Percentiles rank a stretch among this genome's conserved stretches.
phyloP scores from a whole-genome alignment of 1,140 invertebrate genomes.

The Zaprionus kolodkinae region DNA sequence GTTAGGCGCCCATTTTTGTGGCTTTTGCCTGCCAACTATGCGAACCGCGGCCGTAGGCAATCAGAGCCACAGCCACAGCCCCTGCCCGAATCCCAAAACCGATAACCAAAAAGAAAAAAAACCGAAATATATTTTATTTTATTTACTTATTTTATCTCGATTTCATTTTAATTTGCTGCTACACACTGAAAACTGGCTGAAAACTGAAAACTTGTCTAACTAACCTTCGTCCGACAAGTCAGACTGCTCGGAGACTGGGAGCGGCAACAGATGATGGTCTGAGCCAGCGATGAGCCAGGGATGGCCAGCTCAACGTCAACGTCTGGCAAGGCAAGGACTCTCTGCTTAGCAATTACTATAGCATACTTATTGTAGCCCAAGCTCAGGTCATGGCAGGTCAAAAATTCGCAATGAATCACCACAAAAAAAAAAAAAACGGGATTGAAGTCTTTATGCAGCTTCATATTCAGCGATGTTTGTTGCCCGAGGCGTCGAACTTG shows the following conservation, averaged over 20 bases:
- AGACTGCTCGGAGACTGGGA: conserved; percentile 29
- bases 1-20: conserved; percentile 63
- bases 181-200: conserved; percentile 31
- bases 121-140: conserved; percentile 41
- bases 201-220: conserved; percentile 60
- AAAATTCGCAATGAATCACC: neutral
- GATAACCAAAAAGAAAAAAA: neutral
- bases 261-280: conserved; percentile 1
- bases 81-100: conserved; percentile 41
- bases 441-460: neutral
- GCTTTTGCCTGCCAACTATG: conserved; percentile 19
- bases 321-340: neutral
- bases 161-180: conserved; percentile 62
- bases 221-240: conserved; percentile 64
- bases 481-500: conserved; percentile 32
- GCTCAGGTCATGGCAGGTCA: neutral
- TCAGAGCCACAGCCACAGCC: conserved; percentile 15
- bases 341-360: conserved; percentile 7
- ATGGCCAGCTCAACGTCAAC: neutral
- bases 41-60: neutral
- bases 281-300: neutral
- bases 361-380: conserved; percentile 24
- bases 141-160: conserved; percentile 68
- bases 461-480: conserved; percentile 41
- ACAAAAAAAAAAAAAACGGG: neutral